Percentiles rank a stretch among this genome's conserved stretches.
Evolutionary conservation across 2,113 vertebrate genomes (phyloP).

Genomic region (Eupsittula cactorum): DNA sequence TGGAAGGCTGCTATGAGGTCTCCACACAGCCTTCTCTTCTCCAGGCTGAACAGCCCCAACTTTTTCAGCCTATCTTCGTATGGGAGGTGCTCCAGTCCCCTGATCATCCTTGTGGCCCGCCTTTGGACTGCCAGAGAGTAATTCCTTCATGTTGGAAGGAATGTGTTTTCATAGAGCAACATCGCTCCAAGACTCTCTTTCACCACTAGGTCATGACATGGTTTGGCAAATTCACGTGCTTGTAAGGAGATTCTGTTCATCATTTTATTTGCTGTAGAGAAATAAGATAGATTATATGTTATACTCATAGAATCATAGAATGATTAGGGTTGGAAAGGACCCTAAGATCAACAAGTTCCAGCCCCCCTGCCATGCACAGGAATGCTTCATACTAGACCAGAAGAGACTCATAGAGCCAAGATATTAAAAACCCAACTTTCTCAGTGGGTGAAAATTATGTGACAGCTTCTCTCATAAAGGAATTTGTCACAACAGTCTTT

Average conservation of each 20-base stretch:
- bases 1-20: too few species aligned
- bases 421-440: not conserved
- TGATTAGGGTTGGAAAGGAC: not conserved
- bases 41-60: too few species aligned
- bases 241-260: not conserved
- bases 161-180: not conserved
- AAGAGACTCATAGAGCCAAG: not conserved
- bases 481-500: not conserved
- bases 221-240: not conserved
- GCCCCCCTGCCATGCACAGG: not conserved
- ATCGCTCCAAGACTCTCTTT: not conserved
- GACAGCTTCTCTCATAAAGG: not conserved
- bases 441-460: not conserved
- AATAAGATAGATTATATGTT: not conserved
- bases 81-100: too few species aligned
- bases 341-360: not conserved
- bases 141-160: not conserved
- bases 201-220: not conserved
- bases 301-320: not conserved
- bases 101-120: too few species aligned
- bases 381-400: not conserved
- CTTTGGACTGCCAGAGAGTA: not conserved
- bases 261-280: not conserved
- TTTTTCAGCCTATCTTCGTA: too few species aligned
- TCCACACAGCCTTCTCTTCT: too few species aligned